These are phyloP conservation scores for Spodoptera picta DNA, from an alignment of 2,888 invertebrate genomes.

Conservation along the genomic window DNA sequence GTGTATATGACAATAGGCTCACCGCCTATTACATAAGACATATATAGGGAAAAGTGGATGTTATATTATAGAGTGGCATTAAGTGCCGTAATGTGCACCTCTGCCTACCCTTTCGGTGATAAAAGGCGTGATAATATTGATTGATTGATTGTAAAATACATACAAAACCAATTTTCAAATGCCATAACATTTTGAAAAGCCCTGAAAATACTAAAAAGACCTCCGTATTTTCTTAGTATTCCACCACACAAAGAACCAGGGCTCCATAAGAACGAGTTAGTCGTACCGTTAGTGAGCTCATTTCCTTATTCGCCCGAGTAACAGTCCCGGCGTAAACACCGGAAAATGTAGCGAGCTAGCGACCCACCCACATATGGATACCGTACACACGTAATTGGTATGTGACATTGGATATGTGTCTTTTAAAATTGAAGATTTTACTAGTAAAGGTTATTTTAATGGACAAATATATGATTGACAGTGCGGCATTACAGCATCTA, in stretches of 20 bases:
- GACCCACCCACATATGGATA: slow-evolving; percentile 4
- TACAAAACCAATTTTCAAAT: no score
- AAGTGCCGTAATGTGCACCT: no score
- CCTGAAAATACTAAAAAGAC: not conserved
- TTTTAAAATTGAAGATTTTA: not conserved
- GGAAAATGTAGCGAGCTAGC: slow-evolving; percentile 51
- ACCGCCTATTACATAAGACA: no score
- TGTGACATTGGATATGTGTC: not conserved
- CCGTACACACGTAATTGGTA: slow-evolving; percentile 13
- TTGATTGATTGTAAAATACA: no score
- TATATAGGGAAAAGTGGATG: no score
- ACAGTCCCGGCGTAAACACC: slow-evolving; percentile 55
- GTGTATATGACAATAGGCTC: no score
- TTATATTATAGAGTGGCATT: no score
- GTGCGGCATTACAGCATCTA: no score
- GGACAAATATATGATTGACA: no score
- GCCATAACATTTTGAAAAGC: no score
- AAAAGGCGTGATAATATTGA: no score
- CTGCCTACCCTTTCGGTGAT: no score
- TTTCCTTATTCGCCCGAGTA: slow-evolving; percentile 68
- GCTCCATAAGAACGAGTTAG: slow-evolving; percentile 29
- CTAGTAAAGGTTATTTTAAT: not conserved
- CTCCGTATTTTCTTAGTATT: slow-evolving; percentile 3
- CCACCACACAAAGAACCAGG: slow-evolving; percentile 12
- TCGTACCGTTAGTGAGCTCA: slow-evolving; percentile 67